Percentiles rank a stretch among this genome's conserved stretches.
phyloP scores from a whole-genome alignment of 2,797 vertebrate species.

The Erpetoichthys calabaricus region DNA sequence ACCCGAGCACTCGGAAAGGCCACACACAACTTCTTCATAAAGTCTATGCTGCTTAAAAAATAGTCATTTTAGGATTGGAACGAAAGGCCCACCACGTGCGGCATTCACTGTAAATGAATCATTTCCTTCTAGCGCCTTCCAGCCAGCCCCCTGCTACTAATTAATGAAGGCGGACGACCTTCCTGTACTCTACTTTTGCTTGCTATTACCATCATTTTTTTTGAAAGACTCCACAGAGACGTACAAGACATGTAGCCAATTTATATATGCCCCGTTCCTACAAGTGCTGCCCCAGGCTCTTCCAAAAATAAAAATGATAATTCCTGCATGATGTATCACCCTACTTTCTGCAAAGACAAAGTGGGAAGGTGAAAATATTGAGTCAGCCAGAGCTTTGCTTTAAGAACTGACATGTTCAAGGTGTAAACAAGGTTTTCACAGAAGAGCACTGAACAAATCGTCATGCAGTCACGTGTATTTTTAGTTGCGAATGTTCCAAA shows the following conservation, averaged over 20 bases:
- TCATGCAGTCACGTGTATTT: too few relatives aligned
- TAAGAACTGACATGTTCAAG: too few relatives aligned
- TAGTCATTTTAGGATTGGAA: too few relatives aligned
- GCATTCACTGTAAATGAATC: slow-evolving; percentile 35
- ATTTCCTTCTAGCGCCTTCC: slow-evolving; percentile 33
- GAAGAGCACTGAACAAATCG: too few relatives aligned
- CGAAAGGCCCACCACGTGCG: too few relatives aligned
- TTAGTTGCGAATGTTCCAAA: too few relatives aligned
- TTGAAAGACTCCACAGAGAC: slow-evolving; percentile 33
- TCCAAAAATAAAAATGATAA: slow-evolving; percentile 15
- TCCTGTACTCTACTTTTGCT: slow-evolving; percentile 40
- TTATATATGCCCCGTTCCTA: slow-evolving; percentile 42
- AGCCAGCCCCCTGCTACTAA: slow-evolving; percentile 26
- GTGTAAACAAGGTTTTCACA: too few relatives aligned
- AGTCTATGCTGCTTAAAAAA: too few relatives aligned
- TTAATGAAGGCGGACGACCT: slow-evolving; percentile 34
- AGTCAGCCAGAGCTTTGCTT: too few relatives aligned
- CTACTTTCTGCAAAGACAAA: slow-evolving; percentile 6
- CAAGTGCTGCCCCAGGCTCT: slow-evolving; percentile 33
- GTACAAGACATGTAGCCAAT: slow-evolving; percentile 38
- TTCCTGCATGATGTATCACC: slow-evolving; percentile 11
- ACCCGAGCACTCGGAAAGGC: too few relatives aligned
- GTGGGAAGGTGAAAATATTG: background rate
- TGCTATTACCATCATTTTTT: slow-evolving; percentile 33
- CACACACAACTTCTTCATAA: too few relatives aligned